Conservation (phyloP, 2,113 vertebrate genomes). For the Boulengeromyrus knoepffleri region DNA sequence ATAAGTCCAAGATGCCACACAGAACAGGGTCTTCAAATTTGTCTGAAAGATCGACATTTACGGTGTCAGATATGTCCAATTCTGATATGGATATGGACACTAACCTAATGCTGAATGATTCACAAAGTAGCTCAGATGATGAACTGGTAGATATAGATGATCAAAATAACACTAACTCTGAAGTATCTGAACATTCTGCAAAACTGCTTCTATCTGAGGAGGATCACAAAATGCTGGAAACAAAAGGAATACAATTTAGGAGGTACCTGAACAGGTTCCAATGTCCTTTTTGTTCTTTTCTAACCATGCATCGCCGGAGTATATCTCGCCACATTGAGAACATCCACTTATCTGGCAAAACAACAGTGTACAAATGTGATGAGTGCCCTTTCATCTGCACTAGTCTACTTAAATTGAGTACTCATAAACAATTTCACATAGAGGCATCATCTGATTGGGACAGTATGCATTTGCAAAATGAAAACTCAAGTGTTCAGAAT, state of each 20-base stretch:
- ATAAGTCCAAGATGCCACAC: slow-evolving; percentile 74
- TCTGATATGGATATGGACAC: slow-evolving; percentile 71
- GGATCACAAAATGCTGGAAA: slow-evolving; percentile 89
- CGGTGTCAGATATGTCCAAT: slow-evolving; percentile 71
- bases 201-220: slow-evolving; percentile 89
- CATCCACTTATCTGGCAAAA: slow-evolving; percentile 91
- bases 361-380: slow-evolving; percentile 90
- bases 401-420: slow-evolving; percentile 82
- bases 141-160: slow-evolving; percentile 85
- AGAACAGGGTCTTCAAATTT: slow-evolving; percentile 78
- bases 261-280: slow-evolving; percentile 95
- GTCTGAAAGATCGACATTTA: slow-evolving; percentile 79
- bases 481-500: slow-evolving; percentile 68
- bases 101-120: slow-evolving; percentile 77
- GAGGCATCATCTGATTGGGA: slow-evolving; percentile 77
- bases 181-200: slow-evolving; percentile 71
- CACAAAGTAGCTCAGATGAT: slow-evolving; percentile 81
- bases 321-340: slow-evolving; percentile 97
- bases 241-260: slow-evolving; percentile 89
- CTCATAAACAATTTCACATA: slow-evolving; percentile 85
- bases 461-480: slow-evolving; percentile 74
- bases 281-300: slow-evolving; percentile 94
- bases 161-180: slow-evolving; percentile 73
- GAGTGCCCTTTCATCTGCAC: slow-evolving; percentile 95
- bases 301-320: slow-evolving; percentile 91